phyloP scores from a whole-genome alignment of 2,113 vertebrate genomes.

The Motacilla alba region DNA sequence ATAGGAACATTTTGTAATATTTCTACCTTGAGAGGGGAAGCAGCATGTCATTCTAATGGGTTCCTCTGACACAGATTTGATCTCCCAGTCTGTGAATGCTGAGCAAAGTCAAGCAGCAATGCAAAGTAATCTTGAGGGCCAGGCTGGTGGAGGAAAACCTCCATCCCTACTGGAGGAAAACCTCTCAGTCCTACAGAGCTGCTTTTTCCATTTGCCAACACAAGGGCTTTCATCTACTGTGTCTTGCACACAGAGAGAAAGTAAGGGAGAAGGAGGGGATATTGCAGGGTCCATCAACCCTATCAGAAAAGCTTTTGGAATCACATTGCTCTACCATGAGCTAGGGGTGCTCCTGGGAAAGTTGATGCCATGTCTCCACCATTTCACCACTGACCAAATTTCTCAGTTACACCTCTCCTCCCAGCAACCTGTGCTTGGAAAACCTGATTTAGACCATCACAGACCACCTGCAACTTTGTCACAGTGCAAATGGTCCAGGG shows the following conservation, averaged over 20 bases:
- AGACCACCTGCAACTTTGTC: background rate
- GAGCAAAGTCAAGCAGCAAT: background rate
- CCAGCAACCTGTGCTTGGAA: background rate
- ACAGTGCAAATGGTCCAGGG: background rate
- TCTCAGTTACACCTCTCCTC: background rate
- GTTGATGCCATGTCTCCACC: background rate
- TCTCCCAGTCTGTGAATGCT: background rate
- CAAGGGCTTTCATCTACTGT: background rate
- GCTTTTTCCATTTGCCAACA: background rate
- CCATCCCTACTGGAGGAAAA: background rate
- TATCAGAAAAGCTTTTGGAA: background rate
- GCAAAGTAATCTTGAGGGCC: background rate
- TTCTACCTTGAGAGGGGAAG: background rate
- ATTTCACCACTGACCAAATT: background rate
- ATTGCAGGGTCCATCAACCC: background rate
- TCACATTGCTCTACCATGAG: accelerated
- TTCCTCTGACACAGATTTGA: background rate
- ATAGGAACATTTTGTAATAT: background rate
- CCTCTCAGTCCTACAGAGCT: background rate
- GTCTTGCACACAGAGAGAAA: background rate
- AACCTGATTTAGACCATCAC: background rate
- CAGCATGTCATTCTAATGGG: background rate
- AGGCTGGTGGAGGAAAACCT: background rate
- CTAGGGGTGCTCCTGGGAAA: background rate
- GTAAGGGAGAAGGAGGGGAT: background rate